Conservation (phyloP, 1,140 invertebrate species). For the Phenacoccus solenopsis region DNA sequence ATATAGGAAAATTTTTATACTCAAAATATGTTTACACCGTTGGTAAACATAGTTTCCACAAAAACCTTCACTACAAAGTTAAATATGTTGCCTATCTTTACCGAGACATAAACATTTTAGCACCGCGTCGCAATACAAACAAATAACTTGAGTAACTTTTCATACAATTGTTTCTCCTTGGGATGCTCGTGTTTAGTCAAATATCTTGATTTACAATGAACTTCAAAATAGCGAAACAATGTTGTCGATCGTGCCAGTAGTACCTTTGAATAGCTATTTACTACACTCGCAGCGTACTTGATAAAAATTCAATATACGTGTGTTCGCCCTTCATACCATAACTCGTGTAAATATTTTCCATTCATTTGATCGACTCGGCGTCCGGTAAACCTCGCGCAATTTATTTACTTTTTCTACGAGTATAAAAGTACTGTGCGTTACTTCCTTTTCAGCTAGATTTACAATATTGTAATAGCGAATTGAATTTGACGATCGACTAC, state of each 20-base stretch:
- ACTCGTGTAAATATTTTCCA: not conserved
- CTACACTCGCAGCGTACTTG: not conserved
- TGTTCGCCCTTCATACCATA: too few species aligned
- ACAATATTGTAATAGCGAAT: slow-evolving; percentile 56
- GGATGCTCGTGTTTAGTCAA: not conserved
- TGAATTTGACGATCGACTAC: slow-evolving; percentile 60
- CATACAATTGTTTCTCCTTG: not conserved
- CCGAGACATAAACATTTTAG: too few species aligned
- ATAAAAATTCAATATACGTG: not conserved
- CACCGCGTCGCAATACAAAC: too few species aligned
- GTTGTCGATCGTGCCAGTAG: not conserved
- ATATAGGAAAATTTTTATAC: too few species aligned
- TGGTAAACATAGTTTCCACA: too few species aligned
- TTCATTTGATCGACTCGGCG: not conserved
- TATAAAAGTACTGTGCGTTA: not conserved
- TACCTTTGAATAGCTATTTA: not conserved
- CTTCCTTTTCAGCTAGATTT: slow-evolving; percentile 49
- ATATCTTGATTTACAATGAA: not conserved
- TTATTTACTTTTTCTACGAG: not conserved
- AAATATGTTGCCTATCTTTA: too few species aligned
- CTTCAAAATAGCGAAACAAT: not conserved
- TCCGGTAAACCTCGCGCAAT: not conserved
- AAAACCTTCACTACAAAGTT: too few species aligned
- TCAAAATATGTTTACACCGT: too few species aligned
- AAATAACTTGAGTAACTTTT: too few species aligned